Evolutionary conservation across 1,140 invertebrate species (phyloP).

Genomic region (Drosophila pectinifera): DNA sequence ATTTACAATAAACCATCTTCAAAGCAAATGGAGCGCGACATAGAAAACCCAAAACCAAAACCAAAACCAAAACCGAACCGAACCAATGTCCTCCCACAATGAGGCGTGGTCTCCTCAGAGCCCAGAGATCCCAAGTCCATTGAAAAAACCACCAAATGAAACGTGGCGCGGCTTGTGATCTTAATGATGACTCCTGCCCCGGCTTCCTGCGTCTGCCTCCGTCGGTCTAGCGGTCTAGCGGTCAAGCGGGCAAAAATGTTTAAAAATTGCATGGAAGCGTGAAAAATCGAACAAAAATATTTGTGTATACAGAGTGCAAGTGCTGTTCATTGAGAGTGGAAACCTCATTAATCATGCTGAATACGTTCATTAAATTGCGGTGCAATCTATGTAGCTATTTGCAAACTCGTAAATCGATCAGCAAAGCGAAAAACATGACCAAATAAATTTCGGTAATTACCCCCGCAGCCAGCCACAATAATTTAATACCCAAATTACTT

Average conservation of each 20-base stretch:
- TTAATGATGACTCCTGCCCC: slow-evolving; percentile 62
- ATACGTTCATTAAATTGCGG: slow-evolving; percentile 65
- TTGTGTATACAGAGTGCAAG: slow-evolving; percentile 37
- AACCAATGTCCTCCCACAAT: slow-evolving; percentile 36
- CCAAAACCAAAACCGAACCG: slow-evolving; percentile 44
- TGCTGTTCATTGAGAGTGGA: slow-evolving; percentile 65
- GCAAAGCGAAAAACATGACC: slow-evolving; percentile 26
- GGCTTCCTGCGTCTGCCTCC: slow-evolving; percentile 13
- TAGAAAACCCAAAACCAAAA: slow-evolving; percentile 46
- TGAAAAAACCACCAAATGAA: slow-evolving; percentile 64
- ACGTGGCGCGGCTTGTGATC: slow-evolving; percentile 71
- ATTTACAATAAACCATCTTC: slow-evolving; percentile 84
- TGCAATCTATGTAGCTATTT: slow-evolving; percentile 55
- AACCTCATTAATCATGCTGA: slow-evolving; percentile 71
- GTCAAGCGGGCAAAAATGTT: slow-evolving; percentile 55
- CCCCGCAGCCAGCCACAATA: slow-evolving; percentile 9
- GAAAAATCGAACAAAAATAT: slow-evolving; percentile 78
- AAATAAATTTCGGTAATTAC: slow-evolving; percentile 69
- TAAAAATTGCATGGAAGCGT: slow-evolving; percentile 79
- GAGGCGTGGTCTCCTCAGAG: slow-evolving; percentile 7
- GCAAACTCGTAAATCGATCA: slow-evolving; percentile 65
- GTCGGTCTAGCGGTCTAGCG: slow-evolving; percentile 17
- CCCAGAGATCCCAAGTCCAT: slow-evolving; percentile 8
- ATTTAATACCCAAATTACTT: slow-evolving; percentile 69
- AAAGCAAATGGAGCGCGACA: slow-evolving; percentile 78